phyloP scores from a whole-genome alignment of 2,113 vertebrate species.

The Agapornis roseicollis region DNA sequence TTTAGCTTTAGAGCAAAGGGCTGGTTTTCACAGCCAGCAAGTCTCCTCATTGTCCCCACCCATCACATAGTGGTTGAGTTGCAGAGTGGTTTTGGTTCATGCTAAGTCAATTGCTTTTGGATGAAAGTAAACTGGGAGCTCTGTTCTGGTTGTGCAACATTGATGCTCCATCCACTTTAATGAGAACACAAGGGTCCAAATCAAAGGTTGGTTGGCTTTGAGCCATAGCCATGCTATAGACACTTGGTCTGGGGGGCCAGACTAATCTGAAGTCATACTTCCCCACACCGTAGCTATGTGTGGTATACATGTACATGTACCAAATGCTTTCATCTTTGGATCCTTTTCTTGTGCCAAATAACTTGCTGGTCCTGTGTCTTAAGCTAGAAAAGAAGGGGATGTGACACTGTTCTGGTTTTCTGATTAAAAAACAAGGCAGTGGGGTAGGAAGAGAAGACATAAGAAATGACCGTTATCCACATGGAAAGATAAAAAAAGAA shows the following conservation, averaged over 20 bases:
- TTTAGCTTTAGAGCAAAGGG: not conserved
- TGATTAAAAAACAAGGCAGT: not conserved
- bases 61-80: not conserved
- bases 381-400: not conserved
- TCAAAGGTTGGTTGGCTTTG: not conserved
- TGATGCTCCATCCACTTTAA: not conserved
- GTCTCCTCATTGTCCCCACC: not conserved
- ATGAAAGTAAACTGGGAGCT: not conserved
- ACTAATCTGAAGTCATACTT: not conserved
- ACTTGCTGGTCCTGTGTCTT: not conserved
- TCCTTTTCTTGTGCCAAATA: constrained; percentile 1
- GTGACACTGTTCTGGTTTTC: not conserved
- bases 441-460: not conserved
- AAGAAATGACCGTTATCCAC: constrained; percentile 10
- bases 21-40: not conserved
- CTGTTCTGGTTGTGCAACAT: not conserved
- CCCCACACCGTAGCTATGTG: not conserved
- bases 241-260: not conserved
- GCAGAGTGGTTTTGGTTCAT: not conserved
- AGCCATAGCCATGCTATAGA: not conserved
- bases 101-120: not conserved
- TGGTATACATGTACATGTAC: not conserved
- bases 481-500: constrained; percentile 42
- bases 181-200: not conserved
- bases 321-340: not conserved